Evolutionary conservation across 2,113 vertebrate genomes (phyloP).

Genomic region (Fulica atra): DNA sequence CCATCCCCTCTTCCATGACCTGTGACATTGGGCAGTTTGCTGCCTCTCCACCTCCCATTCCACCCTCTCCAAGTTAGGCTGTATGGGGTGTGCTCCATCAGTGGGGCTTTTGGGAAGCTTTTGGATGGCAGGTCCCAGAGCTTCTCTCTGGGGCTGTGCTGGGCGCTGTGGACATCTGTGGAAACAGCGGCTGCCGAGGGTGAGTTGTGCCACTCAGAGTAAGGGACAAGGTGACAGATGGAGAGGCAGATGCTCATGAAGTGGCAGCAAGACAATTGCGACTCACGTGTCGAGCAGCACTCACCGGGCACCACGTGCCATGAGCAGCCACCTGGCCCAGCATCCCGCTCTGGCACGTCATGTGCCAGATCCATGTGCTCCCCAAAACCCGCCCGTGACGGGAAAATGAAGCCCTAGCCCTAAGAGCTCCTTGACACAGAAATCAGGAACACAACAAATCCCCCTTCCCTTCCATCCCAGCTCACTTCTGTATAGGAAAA

Average conservation of each 20-base stretch:
- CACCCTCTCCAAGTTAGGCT: fast-evolving
- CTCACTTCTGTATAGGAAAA: background rate
- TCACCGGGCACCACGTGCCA: background rate
- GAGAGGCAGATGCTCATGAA: background rate
- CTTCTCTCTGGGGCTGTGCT: background rate
- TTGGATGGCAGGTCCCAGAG: no score
- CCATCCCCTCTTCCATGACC: background rate
- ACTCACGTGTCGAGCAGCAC: background rate
- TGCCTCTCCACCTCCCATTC: background rate
- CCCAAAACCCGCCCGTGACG: background rate
- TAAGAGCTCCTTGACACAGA: background rate
- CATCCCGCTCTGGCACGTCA: background rate
- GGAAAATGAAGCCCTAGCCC: background rate
- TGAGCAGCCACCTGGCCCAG: background rate
- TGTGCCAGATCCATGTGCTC: background rate
- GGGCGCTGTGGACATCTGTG: background rate
- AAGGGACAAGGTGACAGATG: background rate
- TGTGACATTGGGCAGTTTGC: background rate
- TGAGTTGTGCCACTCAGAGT: background rate
- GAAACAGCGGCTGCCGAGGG: fast-evolving
- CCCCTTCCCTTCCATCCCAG: background rate
- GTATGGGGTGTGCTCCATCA: background rate
- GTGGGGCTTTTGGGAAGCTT: background rate
- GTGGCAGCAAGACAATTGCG: fast-evolving
- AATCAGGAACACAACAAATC: background rate